A percentile compares a stretch with the other conserved stretches of the same genome.
phyloP scores from a whole-genome alignment of 2,797 vertebrate genomes.

The Synaphobranchus kaupii region DNA sequence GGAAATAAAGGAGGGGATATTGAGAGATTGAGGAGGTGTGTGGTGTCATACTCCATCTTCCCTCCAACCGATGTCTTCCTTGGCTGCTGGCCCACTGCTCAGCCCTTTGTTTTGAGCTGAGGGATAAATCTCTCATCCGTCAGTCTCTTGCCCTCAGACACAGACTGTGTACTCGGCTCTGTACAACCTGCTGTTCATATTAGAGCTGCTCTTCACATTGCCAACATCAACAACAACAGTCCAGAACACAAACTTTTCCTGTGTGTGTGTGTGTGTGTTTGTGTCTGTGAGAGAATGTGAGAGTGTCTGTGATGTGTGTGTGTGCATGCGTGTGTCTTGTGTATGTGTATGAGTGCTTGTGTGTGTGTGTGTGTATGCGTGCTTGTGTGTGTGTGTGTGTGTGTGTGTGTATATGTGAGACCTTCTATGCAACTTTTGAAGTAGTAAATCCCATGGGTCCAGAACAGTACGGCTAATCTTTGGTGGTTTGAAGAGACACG shows the following conservation, averaged over 20 bases:
- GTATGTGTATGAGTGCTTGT: constrained; percentile 1
- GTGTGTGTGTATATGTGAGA: background rate
- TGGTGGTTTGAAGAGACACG: background rate
- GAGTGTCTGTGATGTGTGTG: background rate
- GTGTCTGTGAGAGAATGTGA: background rate
- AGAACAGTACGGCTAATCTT: background rate
- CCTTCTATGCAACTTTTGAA: background rate
- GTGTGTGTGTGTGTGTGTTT: background rate
- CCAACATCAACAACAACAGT: background rate
- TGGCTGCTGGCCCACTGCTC: background rate
- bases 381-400: background rate
- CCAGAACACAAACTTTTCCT: background rate
- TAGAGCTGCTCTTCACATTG: background rate
- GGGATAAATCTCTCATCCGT: background rate
- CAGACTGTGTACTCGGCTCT: too few relatives aligned
- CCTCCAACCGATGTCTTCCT: background rate
- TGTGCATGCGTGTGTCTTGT: background rate
- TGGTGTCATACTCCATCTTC: background rate
- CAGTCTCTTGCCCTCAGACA: background rate
- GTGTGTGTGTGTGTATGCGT: background rate
- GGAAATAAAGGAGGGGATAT: background rate
- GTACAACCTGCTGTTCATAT: background rate
- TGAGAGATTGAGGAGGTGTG: background rate
- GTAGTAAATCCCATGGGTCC: background rate
- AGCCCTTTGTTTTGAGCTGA: background rate